Base-by-base conservation (phyloP, 2,888 invertebrate species). In the Drosophila pseudotalamancana region DNA sequence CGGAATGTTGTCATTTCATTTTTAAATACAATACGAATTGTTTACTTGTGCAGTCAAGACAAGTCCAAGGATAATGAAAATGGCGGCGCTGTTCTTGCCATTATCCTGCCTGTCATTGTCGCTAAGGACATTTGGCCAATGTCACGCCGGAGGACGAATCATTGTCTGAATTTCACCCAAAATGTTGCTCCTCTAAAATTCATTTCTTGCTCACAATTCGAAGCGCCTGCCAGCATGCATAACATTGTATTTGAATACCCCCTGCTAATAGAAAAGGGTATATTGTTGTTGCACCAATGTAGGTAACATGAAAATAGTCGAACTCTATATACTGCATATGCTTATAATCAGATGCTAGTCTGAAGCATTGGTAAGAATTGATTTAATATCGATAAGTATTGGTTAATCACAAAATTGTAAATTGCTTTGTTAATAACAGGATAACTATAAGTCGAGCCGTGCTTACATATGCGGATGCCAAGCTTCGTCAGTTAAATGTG, bases 31-130 rank as follows among this genome's bases (percentile, higher is more conserved):
- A 71, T 66, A 67, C 76, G 43, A 73, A 78, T 73, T 81, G 74
- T 70, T 74, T 66, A 46, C 35, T 39, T 45, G 43, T 39, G 39
- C 45, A 32, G 46, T 29, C 35, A 74, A 66, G 54, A 49, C 65
- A 67, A 69, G 72, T 62, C 68, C 80, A 77, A 83, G 86, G 76
- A 86, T 70, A 83, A 83, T 78, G 80, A 83, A 80, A 83, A 80
- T 83, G 77, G 68, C 57, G 48, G 34, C 49, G 34, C 34, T 71
- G 55, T 46, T 54, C 59, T 45, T 68, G 68, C 35, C 67, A 55
- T 57, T 53, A 75, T 78, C 55, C 37, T 55, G 62, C 53, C 29
- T 46, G 50, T 43, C 60, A 60, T 59, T 65, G 68, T 57, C 69
- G 51, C 50, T 53, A 60, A 66, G 72, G 60, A 66, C 64, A 72